Conservation (phyloP, 1,140 invertebrate species). For the Drosophila funebris region DNA sequence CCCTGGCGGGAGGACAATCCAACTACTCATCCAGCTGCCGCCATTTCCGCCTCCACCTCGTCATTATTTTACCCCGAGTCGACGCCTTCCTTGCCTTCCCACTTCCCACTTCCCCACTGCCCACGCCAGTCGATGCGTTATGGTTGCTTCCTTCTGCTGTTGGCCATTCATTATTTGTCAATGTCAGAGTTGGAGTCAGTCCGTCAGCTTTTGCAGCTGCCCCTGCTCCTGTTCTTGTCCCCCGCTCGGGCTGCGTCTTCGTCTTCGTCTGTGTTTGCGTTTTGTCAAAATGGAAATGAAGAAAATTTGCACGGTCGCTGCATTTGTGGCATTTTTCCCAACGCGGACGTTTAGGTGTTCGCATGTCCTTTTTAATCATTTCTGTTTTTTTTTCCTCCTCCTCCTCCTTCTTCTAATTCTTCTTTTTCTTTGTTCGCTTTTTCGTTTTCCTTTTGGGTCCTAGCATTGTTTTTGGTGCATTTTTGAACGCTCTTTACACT, state of each 20-base stretch:
- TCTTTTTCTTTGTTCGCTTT: slow-evolving; percentile 11
- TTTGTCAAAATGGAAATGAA: slow-evolving; percentile 82
- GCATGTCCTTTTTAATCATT: slow-evolving; percentile 82
- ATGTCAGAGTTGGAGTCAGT: slow-evolving; percentile 77
- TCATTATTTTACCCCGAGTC: slow-evolving; percentile 39
- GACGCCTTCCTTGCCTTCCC: neutral
- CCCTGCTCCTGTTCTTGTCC: neutral
- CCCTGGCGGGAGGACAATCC: neutral
- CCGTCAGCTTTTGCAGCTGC: slow-evolving; percentile 56
- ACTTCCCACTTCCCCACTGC: neutral
- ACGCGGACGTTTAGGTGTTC: slow-evolving; percentile 79
- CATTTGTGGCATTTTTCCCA: slow-evolving; percentile 77
- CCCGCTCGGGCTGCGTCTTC: neutral
- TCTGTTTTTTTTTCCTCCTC: slow-evolving; percentile 40
- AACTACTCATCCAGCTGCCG: neutral
- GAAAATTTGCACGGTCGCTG: slow-evolving; percentile 81
- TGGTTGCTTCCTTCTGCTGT: slow-evolving; percentile 36
- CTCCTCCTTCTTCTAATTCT: neutral
- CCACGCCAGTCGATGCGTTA: slow-evolving; percentile 37
- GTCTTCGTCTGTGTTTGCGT: slow-evolving; percentile 63
- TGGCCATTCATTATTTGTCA: slow-evolving; percentile 80
- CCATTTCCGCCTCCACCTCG: neutral
- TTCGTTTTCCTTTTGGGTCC: slow-evolving; percentile 11
- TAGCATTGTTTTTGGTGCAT: slow-evolving; percentile 71
- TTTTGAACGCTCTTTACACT: slow-evolving; percentile 63